Evolutionary conservation across 2,888 invertebrate genomes (phyloP).

Genomic region (Phalangium opilio): DNA sequence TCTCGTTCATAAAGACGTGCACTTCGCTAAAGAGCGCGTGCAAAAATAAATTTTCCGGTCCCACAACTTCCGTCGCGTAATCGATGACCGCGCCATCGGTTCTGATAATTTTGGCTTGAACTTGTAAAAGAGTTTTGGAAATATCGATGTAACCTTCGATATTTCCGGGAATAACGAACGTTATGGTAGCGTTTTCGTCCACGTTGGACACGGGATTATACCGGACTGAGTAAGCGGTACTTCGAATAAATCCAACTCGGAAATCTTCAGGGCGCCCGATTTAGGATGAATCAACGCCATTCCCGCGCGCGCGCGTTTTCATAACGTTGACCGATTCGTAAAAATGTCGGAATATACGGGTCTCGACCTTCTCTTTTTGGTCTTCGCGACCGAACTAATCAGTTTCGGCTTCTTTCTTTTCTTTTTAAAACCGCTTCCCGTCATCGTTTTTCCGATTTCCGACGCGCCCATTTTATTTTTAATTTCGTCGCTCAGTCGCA

Average conservation of each 20-base stretch:
- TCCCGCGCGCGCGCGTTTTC: too few relatives aligned
- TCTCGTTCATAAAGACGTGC: too few relatives aligned
- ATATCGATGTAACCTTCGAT: conserved; percentile 8
- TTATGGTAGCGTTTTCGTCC: conserved; percentile 7
- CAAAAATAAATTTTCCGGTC: conserved; percentile 6
- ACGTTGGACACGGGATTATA: conserved; percentile 7
- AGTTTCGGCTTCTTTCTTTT: neutral
- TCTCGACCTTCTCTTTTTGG: too few relatives aligned
- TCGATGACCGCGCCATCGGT: neutral
- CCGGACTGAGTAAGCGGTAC: conserved; percentile 7
- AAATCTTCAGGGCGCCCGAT: neutral
- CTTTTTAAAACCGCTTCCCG: conserved; percentile 9
- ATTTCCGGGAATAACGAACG: conserved; percentile 8
- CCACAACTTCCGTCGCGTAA: neutral
- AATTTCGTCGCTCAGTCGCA: too few relatives aligned
- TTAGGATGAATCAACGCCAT: too few relatives aligned
- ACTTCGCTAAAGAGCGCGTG: conserved; percentile 5
- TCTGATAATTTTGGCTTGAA: conserved; percentile 8
- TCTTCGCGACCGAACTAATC: conserved; percentile 1
- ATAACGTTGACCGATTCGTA: too few relatives aligned
- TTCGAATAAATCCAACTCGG: conserved; percentile 9
- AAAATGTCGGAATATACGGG: too few relatives aligned
- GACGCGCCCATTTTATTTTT: too few relatives aligned
- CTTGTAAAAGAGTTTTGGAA: conserved; percentile 5
- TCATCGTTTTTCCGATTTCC: too few relatives aligned